Conservation (phyloP, 2,888 invertebrate genomes). For the Rhamphomyia laevipes region DNA sequence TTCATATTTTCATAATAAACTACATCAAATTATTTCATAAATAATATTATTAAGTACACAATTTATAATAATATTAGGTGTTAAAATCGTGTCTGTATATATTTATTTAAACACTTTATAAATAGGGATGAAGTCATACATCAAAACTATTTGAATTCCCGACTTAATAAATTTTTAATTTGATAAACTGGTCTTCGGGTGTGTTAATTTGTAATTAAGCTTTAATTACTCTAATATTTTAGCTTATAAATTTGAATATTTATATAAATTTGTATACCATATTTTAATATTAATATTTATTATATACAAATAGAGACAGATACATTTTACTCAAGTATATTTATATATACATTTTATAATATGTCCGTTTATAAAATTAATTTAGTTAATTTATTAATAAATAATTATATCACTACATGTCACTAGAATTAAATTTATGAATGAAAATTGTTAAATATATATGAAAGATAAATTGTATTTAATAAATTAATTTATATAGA, state of each 20-base stretch:
- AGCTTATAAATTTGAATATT: neutral
- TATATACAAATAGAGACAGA: too few relatives aligned
- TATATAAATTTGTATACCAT: neutral
- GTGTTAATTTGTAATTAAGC: slow-evolving; percentile 20
- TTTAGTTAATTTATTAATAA: neutral
- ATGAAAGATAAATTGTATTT: too few relatives aligned
- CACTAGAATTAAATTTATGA: neutral
- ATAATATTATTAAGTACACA: too few relatives aligned
- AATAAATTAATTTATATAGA: too few relatives aligned
- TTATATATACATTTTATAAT: neutral
- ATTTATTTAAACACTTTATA: too few relatives aligned
- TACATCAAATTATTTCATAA: too few relatives aligned
- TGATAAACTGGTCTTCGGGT: slow-evolving; percentile 11
- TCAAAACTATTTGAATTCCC: slow-evolving; percentile 4
- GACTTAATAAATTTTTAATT: slow-evolving; percentile 10
- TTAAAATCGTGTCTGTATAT: too few relatives aligned
- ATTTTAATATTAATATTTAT: neutral
- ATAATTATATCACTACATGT: slow-evolving; percentile 1
- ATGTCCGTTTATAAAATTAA: neutral
- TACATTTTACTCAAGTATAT: too few relatives aligned
- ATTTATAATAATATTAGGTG: too few relatives aligned
- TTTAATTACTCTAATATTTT: slow-evolving; percentile 16
- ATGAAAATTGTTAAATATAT: neutral
- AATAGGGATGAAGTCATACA: neutral
- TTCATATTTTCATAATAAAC: too few relatives aligned